Evolutionary conservation across 2,888 invertebrate species (phyloP).

Genomic region (Linnaemya vulpina): DNA sequence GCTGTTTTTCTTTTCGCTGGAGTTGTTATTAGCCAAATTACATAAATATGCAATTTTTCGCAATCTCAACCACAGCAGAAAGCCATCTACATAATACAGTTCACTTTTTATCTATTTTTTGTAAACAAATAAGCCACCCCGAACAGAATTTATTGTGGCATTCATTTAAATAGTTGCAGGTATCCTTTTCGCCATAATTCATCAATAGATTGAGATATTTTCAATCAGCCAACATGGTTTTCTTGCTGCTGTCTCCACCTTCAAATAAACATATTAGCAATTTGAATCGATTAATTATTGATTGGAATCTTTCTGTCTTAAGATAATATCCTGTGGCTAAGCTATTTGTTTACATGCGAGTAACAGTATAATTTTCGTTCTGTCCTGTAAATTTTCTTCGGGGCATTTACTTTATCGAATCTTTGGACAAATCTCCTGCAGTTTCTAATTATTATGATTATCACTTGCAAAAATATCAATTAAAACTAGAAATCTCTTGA

Average conservation of each 20-base stretch:
- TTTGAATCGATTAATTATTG: conserved; percentile 40
- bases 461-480: conserved; percentile 69
- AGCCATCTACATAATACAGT: no score
- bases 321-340: conserved; percentile 37
- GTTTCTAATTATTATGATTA: conserved; percentile 69
- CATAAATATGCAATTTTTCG: no score
- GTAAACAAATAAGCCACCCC: neutral
- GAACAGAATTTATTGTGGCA: neutral
- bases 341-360: conserved; percentile 60
- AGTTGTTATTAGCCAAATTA: no score
- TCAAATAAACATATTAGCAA: conserved; percentile 1
- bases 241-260: conserved; percentile 23
- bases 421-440: conserved; percentile 62
- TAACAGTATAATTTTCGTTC: conserved; percentile 42
- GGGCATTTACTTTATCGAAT: conserved; percentile 6
- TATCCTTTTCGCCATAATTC: neutral
- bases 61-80: no score
- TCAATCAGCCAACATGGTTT: neutral
- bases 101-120: no score
- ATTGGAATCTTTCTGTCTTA: conserved; percentile 31
- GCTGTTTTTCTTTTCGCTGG: no score
- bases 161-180: neutral
- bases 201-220: neutral
- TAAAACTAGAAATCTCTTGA: conserved; percentile 62
- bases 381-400: neutral